These are phyloP conservation scores for Danio kyathit DNA, from an alignment of 2,797 vertebrate genomes.

Conservation along the genomic window DNA sequence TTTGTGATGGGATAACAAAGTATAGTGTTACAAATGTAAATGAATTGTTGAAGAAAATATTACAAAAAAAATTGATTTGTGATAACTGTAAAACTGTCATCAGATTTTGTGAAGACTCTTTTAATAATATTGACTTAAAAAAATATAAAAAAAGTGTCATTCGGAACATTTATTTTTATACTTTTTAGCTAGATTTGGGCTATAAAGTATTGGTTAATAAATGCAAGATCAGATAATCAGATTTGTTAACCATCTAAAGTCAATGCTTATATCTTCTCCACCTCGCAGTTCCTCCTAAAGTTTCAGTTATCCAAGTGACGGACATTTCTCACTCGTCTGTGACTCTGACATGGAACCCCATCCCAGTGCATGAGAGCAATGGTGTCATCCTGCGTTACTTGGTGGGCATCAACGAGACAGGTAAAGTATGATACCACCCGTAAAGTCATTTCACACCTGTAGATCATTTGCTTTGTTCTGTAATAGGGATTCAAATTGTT, in stretches of 20 bases:
- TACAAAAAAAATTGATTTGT: too few species aligned
- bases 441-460: neutral
- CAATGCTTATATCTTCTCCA: neutral
- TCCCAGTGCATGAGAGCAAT: slow-evolving; percentile 60
- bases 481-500: too few species aligned
- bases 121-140: neutral
- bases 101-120: neutral
- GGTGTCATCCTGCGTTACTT: slow-evolving; percentile 70
- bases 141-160: neutral
- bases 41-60: too few species aligned
- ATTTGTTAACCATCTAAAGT: neutral
- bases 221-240: neutral
- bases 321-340: slow-evolving; percentile 55
- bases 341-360: slow-evolving; percentile 70
- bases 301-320: slow-evolving; percentile 61
- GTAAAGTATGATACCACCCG: slow-evolving; percentile 55
- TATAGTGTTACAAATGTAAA: too few species aligned
- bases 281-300: slow-evolving; percentile 68
- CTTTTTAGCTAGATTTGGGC: neutral
- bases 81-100: too few species aligned
- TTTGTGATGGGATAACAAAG: too few species aligned
- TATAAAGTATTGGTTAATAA: neutral
- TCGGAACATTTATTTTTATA: too few species aligned
- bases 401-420: slow-evolving; percentile 62
- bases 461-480: too few species aligned